Evolutionary conservation across 2,888 invertebrate genomes (phyloP), one percentile per base, ranked within the genome.

Genomic region (Pantelozetes paolii): DNA sequence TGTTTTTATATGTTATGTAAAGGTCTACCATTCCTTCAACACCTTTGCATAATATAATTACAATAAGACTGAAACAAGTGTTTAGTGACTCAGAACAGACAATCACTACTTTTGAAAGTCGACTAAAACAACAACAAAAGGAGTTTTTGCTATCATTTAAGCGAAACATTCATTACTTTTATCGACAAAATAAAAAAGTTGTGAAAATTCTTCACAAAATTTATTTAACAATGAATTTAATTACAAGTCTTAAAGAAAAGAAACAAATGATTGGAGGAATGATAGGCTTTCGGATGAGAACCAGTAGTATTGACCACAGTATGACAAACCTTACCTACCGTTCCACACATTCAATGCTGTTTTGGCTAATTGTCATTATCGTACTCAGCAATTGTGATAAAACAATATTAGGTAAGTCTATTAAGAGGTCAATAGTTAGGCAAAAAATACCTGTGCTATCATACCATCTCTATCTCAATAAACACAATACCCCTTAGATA

Each of bases 361-460:
- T 30, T 18, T 59, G 59, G 59, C 13, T 59, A 30, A 59, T 30
- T 59, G 20, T 59, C 30, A 15, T 30, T 30, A 59, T 59, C 30
- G 30, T 59, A 5, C 50, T 50, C 2, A 30, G 9, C 32, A 59
- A 59, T 59, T 59, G 59, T 59, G 32, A 59, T 59, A 32, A 32
- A 13, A 59, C 59, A 59, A 59, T 32, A 32, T 59, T 59, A 59
- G 59, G 59, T 59, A 30, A 59, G 59, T 59, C 59, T 59, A 59
- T 59, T 30, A 32, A 59, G 8, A 30, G 59, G 59, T 59, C 59
- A 59, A 30, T 59, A n/a, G 6, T 2, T 50, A 50, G 11, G 13
- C 11, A 9, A n/a, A n/a, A n/a, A n/a, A n/a, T n/a, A n/a, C n/a
- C n/a, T n/a, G 57, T 20, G 9, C 28, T 13, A 23, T 28, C 3